Base-by-base conservation (phyloP, 2,888 invertebrate species). In the Harpalus rufipes region DNA sequence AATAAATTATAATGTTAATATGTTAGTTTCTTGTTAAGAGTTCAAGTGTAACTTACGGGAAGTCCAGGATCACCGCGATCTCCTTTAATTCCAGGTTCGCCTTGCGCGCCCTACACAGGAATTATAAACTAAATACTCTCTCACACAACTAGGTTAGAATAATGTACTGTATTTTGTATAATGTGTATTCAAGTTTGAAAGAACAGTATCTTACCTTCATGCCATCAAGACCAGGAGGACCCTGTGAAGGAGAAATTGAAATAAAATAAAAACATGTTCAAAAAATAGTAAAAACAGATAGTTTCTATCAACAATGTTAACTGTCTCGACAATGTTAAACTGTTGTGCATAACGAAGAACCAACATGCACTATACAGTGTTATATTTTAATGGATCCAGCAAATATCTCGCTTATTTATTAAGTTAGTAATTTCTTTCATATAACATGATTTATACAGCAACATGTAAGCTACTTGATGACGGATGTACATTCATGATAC, bases 1-100 rank as follows among this genome's bases (percentile, higher is more conserved):
- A 94, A 94, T 89, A 89, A 88, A 87, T 85, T 85, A 86, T 85
- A 56, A 16, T 80, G 65, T 84, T 85, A 59, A 39, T 79, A 14
- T 80, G 58, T 76, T 44, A 59, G 76, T 76, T 18, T n/a, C 7
- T 8, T 39, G 7, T 61, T 21, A 56, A 21, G 21, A 63, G 7
- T 41, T 10, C 39, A 85, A n/a, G 7, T 58, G 61, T 58, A 68
- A 95, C 96, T 94, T 94, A 97, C 97, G 90, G 97, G 97, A 89
- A 97, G 93, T 89, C 98, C 98, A 87, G 97, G 97, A 92, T 98
- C 97, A 80, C 97, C 97, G 87, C 97, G 94, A 92, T 97, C 97
- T 88, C 98, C 97, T 92, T 97, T 97, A 89, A 94, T 94, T 88
- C 98, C 98, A 82, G 96, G 96, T 92, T 97, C 97, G 88, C 98